These are phyloP conservation scores for Cephalophus harveyi DNA, from an alignment of 2,113 vertebrate species.

Conservation along the genomic window DNA sequence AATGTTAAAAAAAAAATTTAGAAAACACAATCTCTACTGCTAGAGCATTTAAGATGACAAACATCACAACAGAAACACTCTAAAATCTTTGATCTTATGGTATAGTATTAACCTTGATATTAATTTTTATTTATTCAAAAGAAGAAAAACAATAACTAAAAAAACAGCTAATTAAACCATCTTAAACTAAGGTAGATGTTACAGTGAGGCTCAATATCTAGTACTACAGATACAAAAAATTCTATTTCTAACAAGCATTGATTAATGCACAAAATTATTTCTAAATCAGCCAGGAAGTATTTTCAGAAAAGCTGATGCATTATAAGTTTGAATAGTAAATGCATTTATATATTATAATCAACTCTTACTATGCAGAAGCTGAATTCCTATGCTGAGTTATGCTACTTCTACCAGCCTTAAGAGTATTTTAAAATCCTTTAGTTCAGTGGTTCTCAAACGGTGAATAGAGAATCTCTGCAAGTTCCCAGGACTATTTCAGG, in stretches of 20 bases:
- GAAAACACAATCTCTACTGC: neutral
- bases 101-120: neutral
- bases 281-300: neutral
- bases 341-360: neutral
- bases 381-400: neutral
- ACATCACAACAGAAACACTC: neutral
- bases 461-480: neutral
- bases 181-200: neutral
- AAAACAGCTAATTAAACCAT: neutral
- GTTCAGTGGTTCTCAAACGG: neutral
- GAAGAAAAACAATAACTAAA: neutral
- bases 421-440: neutral
- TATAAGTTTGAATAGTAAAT: neutral
- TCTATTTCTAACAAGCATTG: neutral
- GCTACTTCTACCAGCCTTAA: neutral
- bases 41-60: neutral
- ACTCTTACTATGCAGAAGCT: neutral
- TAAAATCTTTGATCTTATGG: neutral
- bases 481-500: neutral
- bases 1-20: neutral
- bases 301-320: neutral
- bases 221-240: neutral
- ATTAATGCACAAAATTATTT: constrained; percentile 9
- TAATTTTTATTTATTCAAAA: constrained; percentile 1
- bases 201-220: neutral